These are phyloP conservation scores for Taurulus bubalis DNA, from an alignment of 2,113 vertebrate genomes.

Conservation along the genomic window DNA sequence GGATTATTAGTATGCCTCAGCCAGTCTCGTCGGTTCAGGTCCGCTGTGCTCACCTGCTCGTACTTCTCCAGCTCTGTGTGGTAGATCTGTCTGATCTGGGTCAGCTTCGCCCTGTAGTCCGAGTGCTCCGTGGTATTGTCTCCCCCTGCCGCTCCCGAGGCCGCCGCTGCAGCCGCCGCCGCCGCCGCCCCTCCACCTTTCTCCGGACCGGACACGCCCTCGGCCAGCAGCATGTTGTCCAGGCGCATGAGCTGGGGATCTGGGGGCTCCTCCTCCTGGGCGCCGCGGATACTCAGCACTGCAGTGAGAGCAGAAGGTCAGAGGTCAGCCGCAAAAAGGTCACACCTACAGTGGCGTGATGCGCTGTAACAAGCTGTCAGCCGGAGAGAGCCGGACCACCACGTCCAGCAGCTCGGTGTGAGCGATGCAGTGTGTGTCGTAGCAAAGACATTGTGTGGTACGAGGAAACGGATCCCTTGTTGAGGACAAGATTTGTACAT, in stretches of 20 bases:
- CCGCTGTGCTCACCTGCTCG: slow-evolving; percentile 89
- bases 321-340: slow-evolving; percentile 57
- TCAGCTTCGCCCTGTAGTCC: slow-evolving; percentile 95
- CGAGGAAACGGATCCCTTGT: slow-evolving; percentile 7
- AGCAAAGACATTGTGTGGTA: slow-evolving; percentile 1
- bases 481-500: background rate
- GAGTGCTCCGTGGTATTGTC: slow-evolving; percentile 97
- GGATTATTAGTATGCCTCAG: background rate
- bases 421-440: background rate
- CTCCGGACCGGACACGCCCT: slow-evolving; percentile 95
- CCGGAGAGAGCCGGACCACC: slow-evolving; percentile 15
- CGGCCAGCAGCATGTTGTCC: slow-evolving; percentile 98
- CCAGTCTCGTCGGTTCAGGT: background rate
- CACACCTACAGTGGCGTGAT: slow-evolving; percentile 45
- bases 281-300: slow-evolving; percentile 98
- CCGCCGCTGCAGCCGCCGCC: slow-evolving; percentile 85
- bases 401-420: slow-evolving; percentile 13
- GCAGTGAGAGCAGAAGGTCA: slow-evolving; percentile 70
- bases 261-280: slow-evolving; percentile 96
- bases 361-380: slow-evolving; percentile 61
- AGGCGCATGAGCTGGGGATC: slow-evolving; percentile 97
- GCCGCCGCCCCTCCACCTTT: slow-evolving; percentile 94
- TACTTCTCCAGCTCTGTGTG: slow-evolving; percentile 99
- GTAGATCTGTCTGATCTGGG: slow-evolving; percentile 98
- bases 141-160: slow-evolving; percentile 88